Evolutionary conservation across 2,113 vertebrate species (phyloP).

Genomic region (Dinomys branickii): DNA sequence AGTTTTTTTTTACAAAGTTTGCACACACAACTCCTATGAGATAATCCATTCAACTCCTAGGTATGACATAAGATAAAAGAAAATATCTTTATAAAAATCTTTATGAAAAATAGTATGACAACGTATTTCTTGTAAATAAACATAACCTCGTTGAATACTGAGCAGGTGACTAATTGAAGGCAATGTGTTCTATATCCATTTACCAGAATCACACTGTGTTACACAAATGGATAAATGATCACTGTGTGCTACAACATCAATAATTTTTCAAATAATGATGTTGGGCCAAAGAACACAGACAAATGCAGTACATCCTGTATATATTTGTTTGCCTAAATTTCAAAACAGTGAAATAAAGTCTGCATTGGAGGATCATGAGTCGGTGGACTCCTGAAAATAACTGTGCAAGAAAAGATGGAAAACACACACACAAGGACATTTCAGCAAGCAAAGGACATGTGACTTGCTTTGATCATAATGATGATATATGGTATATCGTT

Average conservation of each 20-base stretch:
- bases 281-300: background rate
- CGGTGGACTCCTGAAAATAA: background rate
- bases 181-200: background rate
- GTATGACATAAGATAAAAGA: background rate
- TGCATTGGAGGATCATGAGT: background rate
- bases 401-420: background rate
- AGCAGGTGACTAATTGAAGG: background rate
- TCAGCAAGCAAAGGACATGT: background rate
- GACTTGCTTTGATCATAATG: background rate
- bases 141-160: background rate
- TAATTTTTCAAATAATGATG: background rate
- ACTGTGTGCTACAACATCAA: fast-evolving
- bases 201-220: background rate
- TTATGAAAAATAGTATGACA: background rate
- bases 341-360: background rate
- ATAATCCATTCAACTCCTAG: background rate
- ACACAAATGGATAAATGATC: background rate
- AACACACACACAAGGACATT: background rate
- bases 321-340: background rate
- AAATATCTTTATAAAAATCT: background rate
- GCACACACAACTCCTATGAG: background rate
- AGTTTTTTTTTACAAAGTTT: background rate
- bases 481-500: background rate
- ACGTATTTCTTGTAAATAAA: background rate
- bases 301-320: background rate